These are phyloP conservation scores for Gadus macrocephalus DNA, from an alignment of 2,113 vertebrate genomes.

Conservation along the genomic window DNA sequence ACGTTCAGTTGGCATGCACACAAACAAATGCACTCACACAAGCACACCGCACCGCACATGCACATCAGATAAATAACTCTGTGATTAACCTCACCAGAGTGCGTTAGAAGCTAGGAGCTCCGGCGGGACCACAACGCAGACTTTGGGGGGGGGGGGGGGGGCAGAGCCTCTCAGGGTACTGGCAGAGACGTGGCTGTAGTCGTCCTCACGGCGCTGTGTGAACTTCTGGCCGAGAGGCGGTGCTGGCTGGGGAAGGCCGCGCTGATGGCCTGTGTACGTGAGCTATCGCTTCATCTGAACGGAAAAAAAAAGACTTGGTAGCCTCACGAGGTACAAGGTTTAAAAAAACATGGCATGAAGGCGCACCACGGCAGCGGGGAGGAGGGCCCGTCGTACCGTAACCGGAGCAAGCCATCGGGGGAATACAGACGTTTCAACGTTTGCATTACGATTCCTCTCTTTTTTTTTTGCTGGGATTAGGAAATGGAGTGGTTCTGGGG, in stretches of 20 bases:
- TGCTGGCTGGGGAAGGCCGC: conserved; percentile 4
- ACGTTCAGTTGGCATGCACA: conserved; percentile 43
- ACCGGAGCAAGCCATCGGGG: not conserved
- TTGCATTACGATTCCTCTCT: too few relatives aligned
- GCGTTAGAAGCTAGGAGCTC: conserved; percentile 40
- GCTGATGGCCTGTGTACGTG: conserved; percentile 9
- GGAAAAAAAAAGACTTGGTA: not conserved
- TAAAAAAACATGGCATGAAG: not conserved
- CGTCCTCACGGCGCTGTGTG: conserved; percentile 3
- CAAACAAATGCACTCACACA: conserved; percentile 27
- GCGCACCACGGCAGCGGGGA: too few relatives aligned
- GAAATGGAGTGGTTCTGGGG: too few relatives aligned
- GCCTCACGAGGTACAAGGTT: conserved; percentile 9
- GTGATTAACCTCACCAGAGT: conserved; percentile 58
- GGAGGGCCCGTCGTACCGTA: not conserved
- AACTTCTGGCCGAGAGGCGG: not conserved
- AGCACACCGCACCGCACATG: not conserved
- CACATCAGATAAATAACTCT: conserved; percentile 44
- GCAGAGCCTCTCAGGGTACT: not conserved
- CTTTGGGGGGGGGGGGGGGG: conserved; percentile 14
- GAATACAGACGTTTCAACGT: not conserved
- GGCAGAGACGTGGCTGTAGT: too few relatives aligned
- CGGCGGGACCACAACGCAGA: conserved; percentile 25
- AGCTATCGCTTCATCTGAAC: conserved; percentile 25
- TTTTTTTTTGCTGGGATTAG: too few relatives aligned